Evolutionary conservation across 1,140 invertebrate species (phyloP).

Genomic region (Steinernema feltiae): DNA sequence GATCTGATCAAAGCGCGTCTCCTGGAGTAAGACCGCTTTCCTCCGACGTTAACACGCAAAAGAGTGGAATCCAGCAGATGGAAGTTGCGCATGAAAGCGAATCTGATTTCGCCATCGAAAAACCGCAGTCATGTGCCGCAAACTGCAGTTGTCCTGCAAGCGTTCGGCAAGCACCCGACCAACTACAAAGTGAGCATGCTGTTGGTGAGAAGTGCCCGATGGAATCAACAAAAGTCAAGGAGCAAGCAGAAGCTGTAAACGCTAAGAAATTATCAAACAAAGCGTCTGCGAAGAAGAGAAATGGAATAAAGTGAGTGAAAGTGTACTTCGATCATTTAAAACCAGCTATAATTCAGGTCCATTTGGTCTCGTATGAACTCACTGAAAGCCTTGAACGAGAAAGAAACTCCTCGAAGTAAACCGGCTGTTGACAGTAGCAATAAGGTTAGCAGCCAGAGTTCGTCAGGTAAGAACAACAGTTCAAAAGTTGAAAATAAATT

Average conservation of each 20-base stretch:
- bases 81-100: too few species aligned
- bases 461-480: background rate
- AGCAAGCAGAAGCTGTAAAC: background rate
- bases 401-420: background rate
- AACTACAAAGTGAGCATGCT: too few species aligned
- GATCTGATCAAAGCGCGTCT: too few species aligned
- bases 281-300: background rate
- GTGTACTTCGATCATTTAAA: background rate
- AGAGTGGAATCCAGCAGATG: too few species aligned
- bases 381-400: background rate
- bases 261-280: background rate
- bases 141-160: too few species aligned
- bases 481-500: background rate
- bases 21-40: too few species aligned
- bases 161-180: too few species aligned
- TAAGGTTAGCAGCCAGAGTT: background rate
- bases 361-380: constrained; percentile 1
- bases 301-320: background rate
- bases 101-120: too few species aligned
- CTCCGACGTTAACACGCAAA: too few species aligned
- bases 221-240: background rate
- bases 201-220: background rate
- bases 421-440: background rate
- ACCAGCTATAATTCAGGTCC: background rate
- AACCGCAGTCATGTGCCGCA: too few species aligned